Evolutionary conservation across 2,888 invertebrate species (phyloP), one percentile per base, ranked within the genome.

Genomic region (Rotaria macrura): DNA sequence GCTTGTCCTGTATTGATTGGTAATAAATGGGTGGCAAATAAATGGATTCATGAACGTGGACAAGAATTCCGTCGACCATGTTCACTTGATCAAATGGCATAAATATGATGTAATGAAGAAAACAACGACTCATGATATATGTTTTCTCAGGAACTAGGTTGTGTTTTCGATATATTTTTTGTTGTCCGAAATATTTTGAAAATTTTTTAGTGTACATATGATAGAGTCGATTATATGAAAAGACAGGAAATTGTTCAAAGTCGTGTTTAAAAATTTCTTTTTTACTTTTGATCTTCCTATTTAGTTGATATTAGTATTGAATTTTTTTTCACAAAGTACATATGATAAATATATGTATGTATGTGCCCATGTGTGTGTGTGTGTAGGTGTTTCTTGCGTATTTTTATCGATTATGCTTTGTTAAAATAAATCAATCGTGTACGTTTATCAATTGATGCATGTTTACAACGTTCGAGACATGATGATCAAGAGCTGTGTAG

Each of bases 1-100:
- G 97, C 97, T 85, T 98, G 98, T 91, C 98, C 98, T 0, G 97
- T 98, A 65, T 93, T 98, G 25, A 94, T 95, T 6, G 98, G 98
- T 49, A 49, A 49, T 49, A 49, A 49, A 49, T 49, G 49, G 49
- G 49, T 49, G 2, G 49, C 49, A 65, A 65, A 65, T 34, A 65
- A 65, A 65, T 65, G 29, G 65, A 65, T 65, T 65, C 29, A 29
- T 65, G 65, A 65, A 65, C 65, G 65, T 29, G 65, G 65, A 9
- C 65, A 65, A 14, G 65, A 65, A 10, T 65, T 65, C 34, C 65
- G 65, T n/a, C 65, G n/a, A 6, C 29, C 65, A 29, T 65, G 65
- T 65, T 65, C 29, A 65, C n/a, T 65, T 10, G 10, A 65, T 65
- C 29, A 29, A 34, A 65, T 7, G 43, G 65, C 34, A 65, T 65